Conservation (phyloP, 1,140 invertebrate genomes). For the Eupeodes corollae region DNA sequence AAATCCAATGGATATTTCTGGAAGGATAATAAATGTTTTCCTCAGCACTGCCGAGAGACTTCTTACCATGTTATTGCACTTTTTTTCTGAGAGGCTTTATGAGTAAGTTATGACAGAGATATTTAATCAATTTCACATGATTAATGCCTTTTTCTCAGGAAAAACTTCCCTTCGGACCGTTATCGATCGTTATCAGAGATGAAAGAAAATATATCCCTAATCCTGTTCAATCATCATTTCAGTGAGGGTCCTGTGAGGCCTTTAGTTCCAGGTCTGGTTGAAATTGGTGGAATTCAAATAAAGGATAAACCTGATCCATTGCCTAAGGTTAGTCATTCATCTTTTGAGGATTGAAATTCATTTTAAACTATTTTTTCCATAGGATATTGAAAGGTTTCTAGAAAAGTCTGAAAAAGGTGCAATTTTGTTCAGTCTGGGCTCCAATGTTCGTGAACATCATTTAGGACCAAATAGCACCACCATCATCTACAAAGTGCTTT, state of each 20-base stretch:
- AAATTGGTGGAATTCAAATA: constrained; percentile 38
- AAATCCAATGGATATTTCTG: constrained; percentile 20
- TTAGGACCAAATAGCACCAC: constrained; percentile 29
- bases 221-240: constrained; percentile 25
- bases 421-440: constrained; percentile 50
- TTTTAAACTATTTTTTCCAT: constrained; percentile 8
- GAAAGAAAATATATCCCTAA: constrained; percentile 17
- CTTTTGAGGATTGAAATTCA: not conserved
- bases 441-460: constrained; percentile 35
- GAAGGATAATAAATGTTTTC: constrained; percentile 11
- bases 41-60: constrained; percentile 14
- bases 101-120: too few relatives aligned
- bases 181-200: constrained; percentile 22
- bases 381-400: constrained; percentile 40
- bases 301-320: constrained; percentile 12
- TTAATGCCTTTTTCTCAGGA: constrained; percentile 5
- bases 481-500: constrained; percentile 36
- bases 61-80: too few relatives aligned
- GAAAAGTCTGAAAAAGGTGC: constrained; percentile 38
- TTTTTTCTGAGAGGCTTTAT: too few relatives aligned
- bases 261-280: constrained; percentile 29
- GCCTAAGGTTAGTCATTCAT: constrained; percentile 7
- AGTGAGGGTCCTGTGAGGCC: constrained; percentile 31
- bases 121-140: too few relatives aligned
- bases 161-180: constrained; percentile 11